phyloP scores from a whole-genome alignment of 2,113 vertebrate species.

The Verasper variegatus region DNA sequence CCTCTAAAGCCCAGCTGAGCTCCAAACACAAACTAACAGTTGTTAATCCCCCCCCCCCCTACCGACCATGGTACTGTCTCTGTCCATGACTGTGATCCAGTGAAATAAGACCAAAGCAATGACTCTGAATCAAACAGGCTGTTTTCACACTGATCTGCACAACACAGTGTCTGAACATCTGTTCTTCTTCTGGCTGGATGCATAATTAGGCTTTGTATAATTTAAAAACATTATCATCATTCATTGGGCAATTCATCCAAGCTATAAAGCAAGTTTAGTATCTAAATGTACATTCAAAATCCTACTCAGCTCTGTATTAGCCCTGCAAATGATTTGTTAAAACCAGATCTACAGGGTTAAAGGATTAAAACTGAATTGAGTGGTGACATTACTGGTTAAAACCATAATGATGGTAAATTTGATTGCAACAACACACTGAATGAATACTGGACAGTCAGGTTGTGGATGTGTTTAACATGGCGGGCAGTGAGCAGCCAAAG shows the following conservation, averaged over 20 bases:
- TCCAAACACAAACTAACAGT: not conserved
- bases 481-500: constrained; percentile 22
- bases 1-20: not conserved
- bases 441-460: not conserved
- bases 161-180: constrained; percentile 45
- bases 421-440: not conserved
- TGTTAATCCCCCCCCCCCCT: not conserved
- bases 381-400: not conserved
- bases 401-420: not conserved
- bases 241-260: not conserved
- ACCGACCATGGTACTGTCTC: not conserved
- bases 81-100: constrained; percentile 30
- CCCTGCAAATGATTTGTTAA: not conserved
- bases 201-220: not conserved
- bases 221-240: not conserved
- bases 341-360: not conserved
- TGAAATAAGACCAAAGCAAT: constrained; percentile 48
- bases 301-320: not conserved
- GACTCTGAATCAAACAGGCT: constrained; percentile 41
- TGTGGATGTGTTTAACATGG: constrained; percentile 28
- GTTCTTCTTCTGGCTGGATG: constrained; percentile 10
- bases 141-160: constrained; percentile 12
- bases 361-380: not conserved
- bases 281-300: not conserved
- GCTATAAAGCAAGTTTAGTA: too few relatives aligned